Conservation (phyloP, 2,113 vertebrate genomes). For the Hippolais icterina region DNA sequence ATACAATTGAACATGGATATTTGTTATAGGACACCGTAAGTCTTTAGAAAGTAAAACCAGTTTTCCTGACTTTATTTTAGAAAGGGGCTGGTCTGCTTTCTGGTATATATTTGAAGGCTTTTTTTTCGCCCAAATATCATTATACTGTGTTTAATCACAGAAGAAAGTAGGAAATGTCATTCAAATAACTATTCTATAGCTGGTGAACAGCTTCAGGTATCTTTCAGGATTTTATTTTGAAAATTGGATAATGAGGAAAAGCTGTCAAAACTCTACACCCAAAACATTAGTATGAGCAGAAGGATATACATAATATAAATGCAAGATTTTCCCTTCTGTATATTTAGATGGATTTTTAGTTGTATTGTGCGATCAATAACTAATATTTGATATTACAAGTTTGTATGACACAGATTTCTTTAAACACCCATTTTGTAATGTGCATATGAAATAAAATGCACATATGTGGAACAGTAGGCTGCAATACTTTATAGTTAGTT, state of each 20-base stretch:
- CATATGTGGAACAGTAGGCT: rapidly evolving
- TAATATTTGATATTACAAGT: not conserved
- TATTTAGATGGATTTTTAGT: slow-evolving; percentile 15
- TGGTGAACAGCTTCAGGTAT: not conserved
- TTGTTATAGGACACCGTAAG: not conserved
- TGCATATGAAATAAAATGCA: slow-evolving; percentile 20
- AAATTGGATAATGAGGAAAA: slow-evolving; percentile 29
- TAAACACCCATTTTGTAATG: not conserved
- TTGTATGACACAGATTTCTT: slow-evolving; percentile 22
- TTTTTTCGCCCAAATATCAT: not conserved
- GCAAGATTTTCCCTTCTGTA: not conserved
- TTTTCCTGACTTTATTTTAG: not conserved
- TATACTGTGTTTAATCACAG: not conserved
- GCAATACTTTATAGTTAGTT: not conserved
- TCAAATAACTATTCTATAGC: not conserved
- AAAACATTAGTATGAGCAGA: slow-evolving; percentile 34
- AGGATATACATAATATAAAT: not conserved
- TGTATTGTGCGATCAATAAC: not conserved
- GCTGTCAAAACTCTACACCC: not conserved
- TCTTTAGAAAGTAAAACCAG: not conserved
- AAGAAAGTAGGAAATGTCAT: not conserved
- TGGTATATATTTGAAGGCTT: not conserved
- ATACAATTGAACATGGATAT: not conserved
- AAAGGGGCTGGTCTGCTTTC: not conserved
- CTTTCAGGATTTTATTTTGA: slow-evolving; percentile 25